Conservation (phyloP, 2,797 vertebrate species). For the Sorex maritimensis region DNA sequence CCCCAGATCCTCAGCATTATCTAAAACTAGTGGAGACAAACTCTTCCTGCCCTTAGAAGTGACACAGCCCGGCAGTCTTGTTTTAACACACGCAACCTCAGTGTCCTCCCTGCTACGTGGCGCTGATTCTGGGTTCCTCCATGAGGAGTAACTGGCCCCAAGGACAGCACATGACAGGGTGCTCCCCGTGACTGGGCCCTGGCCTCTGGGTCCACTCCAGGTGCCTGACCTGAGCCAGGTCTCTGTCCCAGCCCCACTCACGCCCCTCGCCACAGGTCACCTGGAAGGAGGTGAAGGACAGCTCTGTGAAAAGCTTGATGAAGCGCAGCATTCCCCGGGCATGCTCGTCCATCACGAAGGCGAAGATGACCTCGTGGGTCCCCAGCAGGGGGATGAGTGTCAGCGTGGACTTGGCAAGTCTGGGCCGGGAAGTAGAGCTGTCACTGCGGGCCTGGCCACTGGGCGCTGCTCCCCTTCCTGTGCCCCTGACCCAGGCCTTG, state of each 20-base stretch:
- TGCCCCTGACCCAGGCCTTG: background rate
- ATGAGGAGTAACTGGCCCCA: background rate
- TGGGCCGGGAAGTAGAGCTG: constrained; percentile 77
- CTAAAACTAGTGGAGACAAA: background rate
- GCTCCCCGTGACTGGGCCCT: too few relatives aligned
- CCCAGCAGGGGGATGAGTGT: constrained; percentile 98
- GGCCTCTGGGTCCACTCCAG: background rate
- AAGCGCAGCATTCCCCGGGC: constrained; percentile 96
- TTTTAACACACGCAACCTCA: background rate
- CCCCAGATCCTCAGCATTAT: accelerated
- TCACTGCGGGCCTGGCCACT: background rate
- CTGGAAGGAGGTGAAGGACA: constrained; percentile 99
- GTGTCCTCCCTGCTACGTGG: constrained; percentile 6
- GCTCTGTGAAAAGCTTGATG: constrained; percentile 96
- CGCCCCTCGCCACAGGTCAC: constrained; percentile 86
- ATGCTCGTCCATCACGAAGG: constrained; percentile 97
- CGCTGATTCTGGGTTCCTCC: background rate
- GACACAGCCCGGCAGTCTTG: background rate
- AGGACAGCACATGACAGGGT: background rate
- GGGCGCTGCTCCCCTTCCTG: background rate
- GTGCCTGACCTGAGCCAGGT: background rate
- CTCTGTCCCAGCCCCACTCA: background rate
- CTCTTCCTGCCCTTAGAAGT: background rate
- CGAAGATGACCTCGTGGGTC: constrained; percentile 98
- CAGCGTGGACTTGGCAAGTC: constrained; percentile 97